Evolutionary conservation across 2,888 invertebrate species (phyloP), one percentile per base, ranked within the genome.

Genomic region (Rhagonycha fulva): DNA sequence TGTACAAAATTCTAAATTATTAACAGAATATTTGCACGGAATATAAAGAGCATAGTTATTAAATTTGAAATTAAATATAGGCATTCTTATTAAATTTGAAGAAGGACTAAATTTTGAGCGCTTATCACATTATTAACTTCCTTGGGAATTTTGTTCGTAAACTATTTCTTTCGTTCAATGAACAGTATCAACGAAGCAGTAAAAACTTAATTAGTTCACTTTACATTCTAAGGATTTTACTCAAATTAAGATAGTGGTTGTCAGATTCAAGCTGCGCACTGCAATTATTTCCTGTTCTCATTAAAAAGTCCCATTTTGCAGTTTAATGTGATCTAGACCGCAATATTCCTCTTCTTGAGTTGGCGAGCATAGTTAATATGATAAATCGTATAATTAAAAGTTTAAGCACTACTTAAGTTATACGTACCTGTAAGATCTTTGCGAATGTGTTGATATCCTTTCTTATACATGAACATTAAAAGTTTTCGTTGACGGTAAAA

Each of bases 261-360:
- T 71, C 68, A 68, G 61, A 62, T 71, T 68, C 70, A 62, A 68
- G 68, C 68, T 75, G 71, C 68, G 75, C 71, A 71, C 63, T 62
- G 75, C 67, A 70, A 76, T 74, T 75, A 72, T 76, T 68, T 73
- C 63, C 75, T 62, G 72, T 70, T 66, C 76, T 72, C 76, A 70
- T 76, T 76, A 76, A 76, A 76, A 76, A 76, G 72, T 70, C 72
- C 72, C 76, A 76, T 76, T 76, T 72, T 62, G 76, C 68, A 76
- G 72, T 76, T 76, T 76, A 76, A 72, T 76, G 61, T 69, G 60
- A 72, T 70, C 70, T 72, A 76, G 70, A 72, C 76, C 76, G 66
- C 76, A 32, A 71, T 71, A 63, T 72, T 70, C 30, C 47, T 32
- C 60, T 72, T 62, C 61, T 19, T 66, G 63, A 72, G 62, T 75